Evolutionary conservation across 2,888 invertebrate species (phyloP).

Genomic region (Aleiodes leptofemur): DNA sequence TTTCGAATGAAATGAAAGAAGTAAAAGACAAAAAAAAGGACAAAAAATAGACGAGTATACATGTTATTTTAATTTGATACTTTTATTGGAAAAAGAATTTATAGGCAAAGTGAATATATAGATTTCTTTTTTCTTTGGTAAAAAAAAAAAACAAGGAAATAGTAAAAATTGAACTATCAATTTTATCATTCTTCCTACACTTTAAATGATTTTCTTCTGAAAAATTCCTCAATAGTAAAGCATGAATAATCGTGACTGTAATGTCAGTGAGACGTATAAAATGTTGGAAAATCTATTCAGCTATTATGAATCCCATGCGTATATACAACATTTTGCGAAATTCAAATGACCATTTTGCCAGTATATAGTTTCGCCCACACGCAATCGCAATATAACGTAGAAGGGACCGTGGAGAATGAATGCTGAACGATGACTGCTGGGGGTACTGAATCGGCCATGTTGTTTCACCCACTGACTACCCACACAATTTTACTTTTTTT

Average conservation of each 20-base stretch:
- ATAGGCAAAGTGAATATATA: not conserved
- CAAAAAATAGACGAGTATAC: not conserved
- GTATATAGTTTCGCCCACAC: conserved; percentile 57
- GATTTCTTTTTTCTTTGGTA: not conserved
- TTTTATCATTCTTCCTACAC: not conserved
- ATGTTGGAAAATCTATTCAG: not conserved
- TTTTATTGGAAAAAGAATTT: conserved; percentile 24
- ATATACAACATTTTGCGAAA: conserved; percentile 46
- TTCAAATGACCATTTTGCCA: conserved; percentile 48
- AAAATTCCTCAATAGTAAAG: not conserved
- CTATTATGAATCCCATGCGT: not conserved
- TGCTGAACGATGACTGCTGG: conserved; percentile 63
- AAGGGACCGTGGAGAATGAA: conserved; percentile 55
- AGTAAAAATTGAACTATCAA: too few species aligned
- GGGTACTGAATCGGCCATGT: conserved; percentile 57
- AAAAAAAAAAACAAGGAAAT: not conserved
- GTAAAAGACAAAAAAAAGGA: not conserved
- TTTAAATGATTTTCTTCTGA: not conserved
- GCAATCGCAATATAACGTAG: conserved; percentile 50
- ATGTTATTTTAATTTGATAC: conserved; percentile 33
- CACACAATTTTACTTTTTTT: conserved; percentile 53
- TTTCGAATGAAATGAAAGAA: conserved; percentile 2
- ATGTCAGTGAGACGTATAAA: not conserved
- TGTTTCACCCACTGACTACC: conserved; percentile 67
- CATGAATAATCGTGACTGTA: not conserved